A percentile compares a stretch with the other conserved stretches of the same genome.
Evolutionary conservation across 2,113 vertebrate species (phyloP).

Genomic region (Myxocyprinus asiaticus): DNA sequence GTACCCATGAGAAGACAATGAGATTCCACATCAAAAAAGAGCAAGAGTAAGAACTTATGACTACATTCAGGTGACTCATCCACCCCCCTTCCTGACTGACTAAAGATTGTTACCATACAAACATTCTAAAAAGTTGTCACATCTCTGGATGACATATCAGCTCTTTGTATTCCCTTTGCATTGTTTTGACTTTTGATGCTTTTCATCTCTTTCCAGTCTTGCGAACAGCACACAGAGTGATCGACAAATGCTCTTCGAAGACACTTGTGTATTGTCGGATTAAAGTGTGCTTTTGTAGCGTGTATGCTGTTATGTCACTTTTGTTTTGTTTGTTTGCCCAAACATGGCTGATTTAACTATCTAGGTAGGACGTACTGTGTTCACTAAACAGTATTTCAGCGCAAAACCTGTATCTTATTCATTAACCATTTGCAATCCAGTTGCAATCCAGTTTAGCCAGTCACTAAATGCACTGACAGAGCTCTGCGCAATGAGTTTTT

Average conservation of each 20-base stretch:
- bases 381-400: no score
- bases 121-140: conserved; percentile 1
- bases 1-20: conserved; percentile 43
- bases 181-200: background rate
- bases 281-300: background rate
- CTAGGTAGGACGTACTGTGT: no score
- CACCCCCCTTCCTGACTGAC: conserved; percentile 17
- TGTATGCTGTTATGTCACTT: background rate
- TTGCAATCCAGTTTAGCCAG: no score
- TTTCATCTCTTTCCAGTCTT: background rate
- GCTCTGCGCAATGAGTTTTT: no score
- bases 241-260: conserved; percentile 15
- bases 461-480: no score
- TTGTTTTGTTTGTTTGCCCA: background rate
- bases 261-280: conserved; percentile 26
- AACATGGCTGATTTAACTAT: background rate
- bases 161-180: conserved; percentile 27
- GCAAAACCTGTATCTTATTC: no score
- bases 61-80: conserved; percentile 41
- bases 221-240: conserved; percentile 3
- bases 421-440: no score
- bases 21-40: conserved; percentile 35
- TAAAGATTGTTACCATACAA: conserved; percentile 28
- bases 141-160: conserved; percentile 42
- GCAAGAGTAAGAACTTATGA: conserved; percentile 27